Evolutionary conservation across 1,140 invertebrate genomes (phyloP).

Genomic region (Heliconius melpomene): DNA sequence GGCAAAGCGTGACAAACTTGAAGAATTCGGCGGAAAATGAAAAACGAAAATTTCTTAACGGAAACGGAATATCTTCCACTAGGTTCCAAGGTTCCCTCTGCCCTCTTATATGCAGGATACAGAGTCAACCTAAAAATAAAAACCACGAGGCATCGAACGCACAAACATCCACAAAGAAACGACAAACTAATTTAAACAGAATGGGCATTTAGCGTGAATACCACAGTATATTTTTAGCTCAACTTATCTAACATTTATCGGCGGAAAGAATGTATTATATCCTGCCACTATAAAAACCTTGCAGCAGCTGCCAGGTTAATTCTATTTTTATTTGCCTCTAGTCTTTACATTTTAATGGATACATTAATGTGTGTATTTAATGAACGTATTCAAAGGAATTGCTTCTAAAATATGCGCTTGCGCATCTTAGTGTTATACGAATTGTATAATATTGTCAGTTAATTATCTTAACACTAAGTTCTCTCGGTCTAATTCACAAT

Average conservation of each 20-base stretch:
- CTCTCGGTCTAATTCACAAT: no score
- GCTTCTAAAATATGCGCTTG: background rate
- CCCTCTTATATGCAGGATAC: no score
- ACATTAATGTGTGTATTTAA: slow-evolving; percentile 1
- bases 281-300: slow-evolving; percentile 14
- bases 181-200: background rate
- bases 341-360: background rate
- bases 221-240: background rate
- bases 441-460: background rate
- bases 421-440: background rate
- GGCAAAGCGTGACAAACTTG: no score
- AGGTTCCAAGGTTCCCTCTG: no score
- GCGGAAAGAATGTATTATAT: slow-evolving; percentile 16
- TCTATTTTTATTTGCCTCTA: background rate
- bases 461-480: background rate
- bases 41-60: no score
- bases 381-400: background rate
- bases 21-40: no score
- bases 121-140: background rate
- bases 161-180: background rate
- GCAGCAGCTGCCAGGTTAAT: slow-evolving; percentile 16
- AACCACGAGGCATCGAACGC: background rate
- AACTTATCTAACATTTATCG: slow-evolving; percentile 12
- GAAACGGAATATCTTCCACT: no score
- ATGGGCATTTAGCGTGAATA: background rate